Base-by-base conservation (phyloP, 2,113 vertebrate species). In the Seriola quinqueradiata region DNA sequence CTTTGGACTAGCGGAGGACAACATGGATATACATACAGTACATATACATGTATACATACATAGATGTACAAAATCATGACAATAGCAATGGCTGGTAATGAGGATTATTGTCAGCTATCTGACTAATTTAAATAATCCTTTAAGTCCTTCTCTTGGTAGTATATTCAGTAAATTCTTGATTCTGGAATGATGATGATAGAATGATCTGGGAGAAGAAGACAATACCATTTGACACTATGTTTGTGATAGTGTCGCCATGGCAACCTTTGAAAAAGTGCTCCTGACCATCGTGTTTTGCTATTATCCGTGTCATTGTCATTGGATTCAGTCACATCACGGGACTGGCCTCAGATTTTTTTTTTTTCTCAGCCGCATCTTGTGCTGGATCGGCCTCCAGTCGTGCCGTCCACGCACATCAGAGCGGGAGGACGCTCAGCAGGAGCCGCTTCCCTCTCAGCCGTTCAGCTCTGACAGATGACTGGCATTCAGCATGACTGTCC, bases 161-260 rank as follows among this genome's bases (percentile, higher is more conserved):
- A 28, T 28, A 28, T 28, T 14, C 32, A 42, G 19, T 23, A 46
- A 25, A 28, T 0, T 7, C 34, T 38, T n/a, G 21, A 28, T 28
- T 28, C 28, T 28, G 28, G 2, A 4, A 36, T 36, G 40, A 42
- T 42, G 7, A 42, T 42, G 40, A 42, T 42, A 2, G 40, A 42
- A 36, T 36, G 34, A 6, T 64, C n/a, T 34, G 34, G 13, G 25
- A 48, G 42, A 55, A 58, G 59, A 55, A 54, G 1, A 54, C 36
- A 67, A 54, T 5, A 28, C 1, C 1, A 8, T 54, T 34, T 38
- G 63, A 75, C 46, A 67, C 19, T 17, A 14, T 85, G 61, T 79
- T 82, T 82, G 32, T 80, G 66, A 81, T 11, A 17, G 14, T 3
- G 77, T 82, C 63, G 13, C 52, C 71, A 77, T 82, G 75, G 75